Evolutionary conservation across 2,888 invertebrate genomes (phyloP), one percentile per base, ranked within the genome.

Genomic region (Epinotia bilunana): DNA sequence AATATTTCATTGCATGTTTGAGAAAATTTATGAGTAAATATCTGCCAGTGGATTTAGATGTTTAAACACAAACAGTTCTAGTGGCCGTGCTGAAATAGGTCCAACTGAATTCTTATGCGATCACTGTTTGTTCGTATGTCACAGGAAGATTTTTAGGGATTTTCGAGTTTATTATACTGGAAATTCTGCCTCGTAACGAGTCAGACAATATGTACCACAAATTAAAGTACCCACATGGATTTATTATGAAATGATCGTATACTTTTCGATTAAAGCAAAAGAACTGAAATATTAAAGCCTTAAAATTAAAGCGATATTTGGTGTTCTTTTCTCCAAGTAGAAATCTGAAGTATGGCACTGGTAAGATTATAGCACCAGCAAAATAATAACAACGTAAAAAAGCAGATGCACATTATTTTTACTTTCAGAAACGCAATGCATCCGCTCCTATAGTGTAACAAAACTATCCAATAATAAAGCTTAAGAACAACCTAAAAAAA

Each of bases 401-500:
- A 64, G 39, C 43, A 39, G 55, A 72, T 72, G 72, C 72, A 64
- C 33, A 33, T 0, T 39, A 39, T 9, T 39, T 39, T 39, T 39
- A 39, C 9, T 39, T 39, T 16, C 11, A 72, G 28, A 64, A 43
- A n/a, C 16, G 55, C 7, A 49, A 73, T 43, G 61, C 73, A 68
- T 23, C 58, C 33, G 18, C 49, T 23, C n/a, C 55, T 33, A 28
- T 39, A 9, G 39, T 11, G n/a, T 46, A 73, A 78, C 39, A 70
- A 71, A 63, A 72, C 73, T 69, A 69, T 69, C 71, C 33, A 64
- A 73, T 67, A 77, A 73, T 75, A 70, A 76, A 61, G 67, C 62
- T 76, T 73, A 77, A 76, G 72, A 61, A 74, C 76, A 77, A 75
- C 78, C 65, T 71, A 77, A 58, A 73, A 65, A 75, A 76, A 74